Evolutionary conservation across 2,797 vertebrate species (phyloP).

Genomic region (Varecia variegata): DNA sequence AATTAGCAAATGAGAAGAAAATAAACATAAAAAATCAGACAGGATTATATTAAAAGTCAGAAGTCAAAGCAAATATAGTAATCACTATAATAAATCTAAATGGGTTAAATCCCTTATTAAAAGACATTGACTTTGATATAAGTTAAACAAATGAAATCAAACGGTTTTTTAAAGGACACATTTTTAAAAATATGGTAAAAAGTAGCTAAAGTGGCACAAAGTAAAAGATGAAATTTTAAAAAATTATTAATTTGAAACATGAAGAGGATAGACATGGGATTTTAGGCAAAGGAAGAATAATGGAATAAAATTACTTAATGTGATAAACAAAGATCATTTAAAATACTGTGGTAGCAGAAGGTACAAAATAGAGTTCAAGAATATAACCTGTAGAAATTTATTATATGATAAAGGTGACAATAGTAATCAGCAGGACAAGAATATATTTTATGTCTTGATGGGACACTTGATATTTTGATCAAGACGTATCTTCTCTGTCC

Average conservation of each 20-base stretch:
- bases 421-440: not conserved
- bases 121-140: not conserved
- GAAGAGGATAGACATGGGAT: not conserved
- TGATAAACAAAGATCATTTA: not conserved
- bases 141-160: not conserved
- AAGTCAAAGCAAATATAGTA: not conserved
- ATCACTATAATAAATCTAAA: not conserved
- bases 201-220: not conserved
- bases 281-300: not conserved
- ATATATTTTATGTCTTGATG: not conserved
- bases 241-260: not conserved
- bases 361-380: not conserved
- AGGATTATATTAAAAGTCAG: not conserved
- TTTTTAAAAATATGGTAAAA: not conserved
- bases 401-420: not conserved
- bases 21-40: not conserved
- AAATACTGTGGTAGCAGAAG: not conserved
- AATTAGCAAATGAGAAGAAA: not conserved
- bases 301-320: not conserved
- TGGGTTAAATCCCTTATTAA: not conserved
- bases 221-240: not conserved
- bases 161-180: not conserved
- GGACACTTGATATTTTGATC: not conserved
- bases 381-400: not conserved
- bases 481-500: not conserved